Evolutionary conservation across 2,797 vertebrate genomes (phyloP).

Genomic region (Odontamblyopus rebecca): DNA sequence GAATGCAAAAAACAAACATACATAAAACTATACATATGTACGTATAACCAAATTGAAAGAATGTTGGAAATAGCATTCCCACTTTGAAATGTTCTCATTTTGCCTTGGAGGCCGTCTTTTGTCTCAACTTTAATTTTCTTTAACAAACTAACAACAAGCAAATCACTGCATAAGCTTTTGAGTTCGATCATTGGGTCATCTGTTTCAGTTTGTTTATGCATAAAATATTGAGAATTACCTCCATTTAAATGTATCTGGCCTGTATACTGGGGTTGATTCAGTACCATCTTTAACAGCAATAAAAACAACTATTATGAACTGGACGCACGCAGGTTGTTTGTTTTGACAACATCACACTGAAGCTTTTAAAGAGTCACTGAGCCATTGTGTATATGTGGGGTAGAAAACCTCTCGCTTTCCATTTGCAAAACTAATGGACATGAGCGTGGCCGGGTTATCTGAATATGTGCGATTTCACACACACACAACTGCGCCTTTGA

Average conservation of each 20-base stretch:
- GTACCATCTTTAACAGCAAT: neutral
- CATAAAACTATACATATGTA: too few relatives aligned
- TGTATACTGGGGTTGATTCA: neutral
- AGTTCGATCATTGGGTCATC: neutral
- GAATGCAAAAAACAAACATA: too few relatives aligned
- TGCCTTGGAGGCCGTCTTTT: too few relatives aligned
- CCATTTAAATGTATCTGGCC: neutral
- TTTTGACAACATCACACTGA: neutral
- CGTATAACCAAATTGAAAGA: too few relatives aligned
- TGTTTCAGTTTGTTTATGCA: neutral
- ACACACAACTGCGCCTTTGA: neutral
- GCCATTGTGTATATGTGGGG: neutral
- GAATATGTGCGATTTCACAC: neutral
- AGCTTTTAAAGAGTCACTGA: constrained; percentile 7
- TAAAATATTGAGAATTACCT: neutral
- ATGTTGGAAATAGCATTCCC: too few relatives aligned
- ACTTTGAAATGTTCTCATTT: too few relatives aligned
- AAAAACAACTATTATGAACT: constrained; percentile 3
- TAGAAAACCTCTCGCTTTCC: constrained; percentile 7
- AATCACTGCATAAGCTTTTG: too few relatives aligned
- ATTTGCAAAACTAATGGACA: constrained; percentile 2
- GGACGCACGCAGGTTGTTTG: neutral
- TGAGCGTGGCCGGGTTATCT: neutral
- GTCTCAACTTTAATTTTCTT: too few relatives aligned
- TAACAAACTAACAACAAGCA: too few relatives aligned